These are phyloP conservation scores for Strix aluco DNA, from an alignment of 2,113 vertebrate genomes.

Conservation along the genomic window DNA sequence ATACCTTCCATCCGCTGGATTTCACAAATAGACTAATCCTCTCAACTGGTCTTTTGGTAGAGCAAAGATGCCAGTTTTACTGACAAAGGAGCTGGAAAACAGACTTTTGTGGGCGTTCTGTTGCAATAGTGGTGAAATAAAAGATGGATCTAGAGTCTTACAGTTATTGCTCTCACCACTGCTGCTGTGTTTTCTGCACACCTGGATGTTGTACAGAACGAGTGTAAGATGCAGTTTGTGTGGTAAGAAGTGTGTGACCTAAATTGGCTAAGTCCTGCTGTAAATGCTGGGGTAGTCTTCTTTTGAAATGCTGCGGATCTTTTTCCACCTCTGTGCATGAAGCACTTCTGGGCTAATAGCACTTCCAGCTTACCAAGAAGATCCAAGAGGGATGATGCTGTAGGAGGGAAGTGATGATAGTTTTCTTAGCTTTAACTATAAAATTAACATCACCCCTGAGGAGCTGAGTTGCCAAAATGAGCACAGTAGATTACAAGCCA, in stretches of 20 bases:
- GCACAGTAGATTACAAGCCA: background rate
- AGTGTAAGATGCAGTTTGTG: background rate
- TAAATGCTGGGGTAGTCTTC: background rate
- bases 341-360: background rate
- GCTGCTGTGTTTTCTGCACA: background rate
- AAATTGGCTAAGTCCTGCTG: background rate
- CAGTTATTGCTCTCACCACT: background rate
- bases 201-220: background rate
- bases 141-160: background rate
- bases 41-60: conserved; percentile 32
- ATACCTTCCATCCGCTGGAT: conserved; percentile 53
- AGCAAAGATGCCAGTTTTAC: conserved; percentile 28
- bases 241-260: background rate
- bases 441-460: background rate
- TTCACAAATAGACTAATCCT: conserved; percentile 56
- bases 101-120: background rate
- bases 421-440: background rate
- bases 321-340: background rate
- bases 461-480: background rate
- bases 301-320: background rate
- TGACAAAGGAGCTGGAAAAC: conserved; percentile 3
- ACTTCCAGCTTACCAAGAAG: background rate
- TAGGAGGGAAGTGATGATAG: background rate
- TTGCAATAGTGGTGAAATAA: background rate
- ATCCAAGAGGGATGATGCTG: background rate